phyloP scores from a whole-genome alignment of 2,113 vertebrate genomes.

The Procapra przewalskii region DNA sequence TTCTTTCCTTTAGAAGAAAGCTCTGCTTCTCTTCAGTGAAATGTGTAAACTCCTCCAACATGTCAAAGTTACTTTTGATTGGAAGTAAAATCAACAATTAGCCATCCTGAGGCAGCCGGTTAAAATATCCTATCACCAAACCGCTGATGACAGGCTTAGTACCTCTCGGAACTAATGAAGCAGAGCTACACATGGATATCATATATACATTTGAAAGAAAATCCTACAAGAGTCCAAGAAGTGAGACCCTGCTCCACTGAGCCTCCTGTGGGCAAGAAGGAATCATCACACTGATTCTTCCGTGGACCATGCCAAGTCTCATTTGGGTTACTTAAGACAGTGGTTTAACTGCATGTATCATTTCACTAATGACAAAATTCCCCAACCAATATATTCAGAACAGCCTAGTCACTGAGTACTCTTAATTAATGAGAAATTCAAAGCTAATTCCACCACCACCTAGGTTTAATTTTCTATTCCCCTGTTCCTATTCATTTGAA shows the following conservation, averaged over 20 bases:
- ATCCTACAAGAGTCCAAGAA: background rate
- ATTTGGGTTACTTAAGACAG: conserved; percentile 8
- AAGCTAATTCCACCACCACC: background rate
- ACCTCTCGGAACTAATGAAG: background rate
- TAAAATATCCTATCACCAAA: background rate
- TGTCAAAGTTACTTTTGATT: background rate
- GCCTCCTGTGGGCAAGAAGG: background rate
- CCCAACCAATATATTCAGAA: background rate
- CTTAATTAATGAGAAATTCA: background rate
- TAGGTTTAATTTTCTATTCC: conserved; percentile 33
- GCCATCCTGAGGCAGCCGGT: background rate
- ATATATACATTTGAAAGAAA: background rate
- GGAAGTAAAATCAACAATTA: background rate
- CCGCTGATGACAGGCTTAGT: background rate
- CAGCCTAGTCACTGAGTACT: background rate
- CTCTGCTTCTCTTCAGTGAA: background rate
- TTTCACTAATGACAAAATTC: conserved; percentile 55
- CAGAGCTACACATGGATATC: background rate
- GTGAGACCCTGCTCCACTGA: background rate
- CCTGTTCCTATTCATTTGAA: conserved; percentile 20
- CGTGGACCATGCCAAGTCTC: background rate
- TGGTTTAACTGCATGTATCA: background rate
- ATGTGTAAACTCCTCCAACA: background rate
- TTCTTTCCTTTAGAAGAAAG: background rate
- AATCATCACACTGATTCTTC: background rate